Base-by-base conservation (phyloP, 1,140 invertebrate genomes). In the Scylla paramamosain region DNA sequence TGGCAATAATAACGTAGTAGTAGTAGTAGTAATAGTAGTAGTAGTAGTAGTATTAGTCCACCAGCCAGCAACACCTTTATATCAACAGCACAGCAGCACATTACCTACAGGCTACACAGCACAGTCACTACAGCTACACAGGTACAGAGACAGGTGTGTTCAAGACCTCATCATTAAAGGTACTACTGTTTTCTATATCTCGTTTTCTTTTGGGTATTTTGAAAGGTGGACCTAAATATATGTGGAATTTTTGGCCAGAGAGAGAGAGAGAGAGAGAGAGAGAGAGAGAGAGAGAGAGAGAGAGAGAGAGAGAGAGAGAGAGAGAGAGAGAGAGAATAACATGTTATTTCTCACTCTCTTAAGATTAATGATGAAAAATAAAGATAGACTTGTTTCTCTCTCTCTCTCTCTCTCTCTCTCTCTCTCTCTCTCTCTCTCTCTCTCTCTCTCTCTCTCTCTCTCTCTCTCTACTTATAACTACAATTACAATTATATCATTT, bases 21-120 rank as follows among this genome's bases (percentile, higher is more conserved):
- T n/a, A 86, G 83, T n/a, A 86, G 83, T n/a, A 86, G 83, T 7
- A 86, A 25, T 8, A 86, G 83, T 14, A 86, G 83, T 86, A 86
- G 83, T 86, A 86, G 20, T 86, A 86, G 83, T 86, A 86, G 32
- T n/a, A 86, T 2, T 86, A 39, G 83, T 59, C 28, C 20, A 29
- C 7, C 20, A 29, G 20, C 1, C 1, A 39, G 39, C 39, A 39
- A 6, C 39, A 39, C 39, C 39, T 6, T 1, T 39, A 39, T 39
- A 39, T 39, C 39, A 39, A 39, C 39, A 39, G 39, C 39, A 39
- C 39, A 1, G 6, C 39, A 39, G 39, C 39, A 39, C 39, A 6
- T 6, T 6, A 39, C 39, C 39, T 39, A 39, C 39, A 39, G 39
- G 39, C 39, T 39, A 39, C 39, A 39, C 39, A 39, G 39, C 39